Evolutionary conservation across 2,888 invertebrate genomes (phyloP), one percentile per base, ranked within the genome.

Genomic region (Amphipoea oculea): DNA sequence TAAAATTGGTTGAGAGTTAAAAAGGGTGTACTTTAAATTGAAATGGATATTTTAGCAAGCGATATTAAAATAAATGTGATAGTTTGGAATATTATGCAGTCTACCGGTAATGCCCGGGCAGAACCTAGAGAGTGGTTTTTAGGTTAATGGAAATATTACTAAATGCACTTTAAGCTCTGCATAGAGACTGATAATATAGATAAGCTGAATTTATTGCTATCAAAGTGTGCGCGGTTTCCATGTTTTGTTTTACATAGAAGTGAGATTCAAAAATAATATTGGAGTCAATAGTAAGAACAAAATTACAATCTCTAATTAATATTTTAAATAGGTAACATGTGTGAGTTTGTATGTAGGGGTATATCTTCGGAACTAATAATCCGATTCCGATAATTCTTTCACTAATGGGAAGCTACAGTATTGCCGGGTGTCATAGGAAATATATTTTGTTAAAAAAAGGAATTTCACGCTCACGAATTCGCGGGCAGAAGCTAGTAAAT

Each of bases 61-160:
- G 9, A 0, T 36, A 48, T 48, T 40, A 1, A 74, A 23, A 65
- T 40, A 54, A 40, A 81, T 40, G 29, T 81, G 40, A 42, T 62
- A 62, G 20, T 81, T 78, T 45, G 4, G n/a, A 62, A 78, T 81
- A 45, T 54, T 62, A 40, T 11, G 42, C 51, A 62, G 36, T 72
- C 2, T 72, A 36, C 23, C 29, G 23, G 17, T 17, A 23, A 36
- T n/a, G 29, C 1, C 4, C 23, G 17, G 6, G 48, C 1, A 20
- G n/a, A 51, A 51, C 1, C 1, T 51, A 36, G 62, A 80, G 62
- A 71, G 48, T 69, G 12, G 20, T 40, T 45, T 78, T 63, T 40
- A 45, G 45, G n/a, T 42, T 62, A 62, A 29, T 63, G 42, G 20
- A 78, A 78, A 78, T 80, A 63, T 81, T 36, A 20, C 42, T 40